Conservation (phyloP, 2,797 vertebrate species). For the Lithobates pipiens region DNA sequence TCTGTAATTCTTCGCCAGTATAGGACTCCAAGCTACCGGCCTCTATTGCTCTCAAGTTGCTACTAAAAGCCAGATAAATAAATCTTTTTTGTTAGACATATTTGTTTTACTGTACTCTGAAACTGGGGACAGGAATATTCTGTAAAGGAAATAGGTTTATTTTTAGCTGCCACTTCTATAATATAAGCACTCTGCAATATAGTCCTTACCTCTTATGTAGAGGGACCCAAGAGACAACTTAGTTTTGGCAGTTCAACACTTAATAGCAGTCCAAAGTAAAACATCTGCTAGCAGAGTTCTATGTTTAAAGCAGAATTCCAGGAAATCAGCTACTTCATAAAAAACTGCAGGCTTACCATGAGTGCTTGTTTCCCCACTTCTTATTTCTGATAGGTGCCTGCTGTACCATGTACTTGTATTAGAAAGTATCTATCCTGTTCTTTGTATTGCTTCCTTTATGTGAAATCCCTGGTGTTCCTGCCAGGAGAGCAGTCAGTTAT, state of each 20-base stretch:
- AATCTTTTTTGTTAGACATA: slow-evolving; percentile 10
- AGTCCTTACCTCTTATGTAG: background rate
- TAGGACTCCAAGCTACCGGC: background rate
- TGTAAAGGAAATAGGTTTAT: background rate
- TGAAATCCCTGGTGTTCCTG: too few relatives aligned
- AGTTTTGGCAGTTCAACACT: background rate
- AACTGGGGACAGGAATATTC: background rate
- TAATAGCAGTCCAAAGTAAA: background rate
- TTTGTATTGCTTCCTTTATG: too few relatives aligned
- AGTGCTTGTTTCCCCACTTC: too few relatives aligned
- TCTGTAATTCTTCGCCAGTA: background rate
- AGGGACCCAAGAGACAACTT: background rate
- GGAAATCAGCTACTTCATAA: too few relatives aligned
- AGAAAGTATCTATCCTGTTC: too few relatives aligned
- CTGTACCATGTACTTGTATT: too few relatives aligned
- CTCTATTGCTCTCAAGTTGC: slow-evolving; percentile 1
- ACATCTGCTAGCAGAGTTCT: background rate
- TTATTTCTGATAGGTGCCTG: too few relatives aligned
- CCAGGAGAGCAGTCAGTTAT: too few relatives aligned
- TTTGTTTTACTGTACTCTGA: background rate
- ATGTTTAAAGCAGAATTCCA: too few relatives aligned
- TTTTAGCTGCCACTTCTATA: background rate
- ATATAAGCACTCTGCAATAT: background rate
- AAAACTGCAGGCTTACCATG: too few relatives aligned
- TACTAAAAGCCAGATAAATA: background rate